phyloP scores from a whole-genome alignment of 2,113 vertebrate genomes.

The Manacus vitellinus region DNA sequence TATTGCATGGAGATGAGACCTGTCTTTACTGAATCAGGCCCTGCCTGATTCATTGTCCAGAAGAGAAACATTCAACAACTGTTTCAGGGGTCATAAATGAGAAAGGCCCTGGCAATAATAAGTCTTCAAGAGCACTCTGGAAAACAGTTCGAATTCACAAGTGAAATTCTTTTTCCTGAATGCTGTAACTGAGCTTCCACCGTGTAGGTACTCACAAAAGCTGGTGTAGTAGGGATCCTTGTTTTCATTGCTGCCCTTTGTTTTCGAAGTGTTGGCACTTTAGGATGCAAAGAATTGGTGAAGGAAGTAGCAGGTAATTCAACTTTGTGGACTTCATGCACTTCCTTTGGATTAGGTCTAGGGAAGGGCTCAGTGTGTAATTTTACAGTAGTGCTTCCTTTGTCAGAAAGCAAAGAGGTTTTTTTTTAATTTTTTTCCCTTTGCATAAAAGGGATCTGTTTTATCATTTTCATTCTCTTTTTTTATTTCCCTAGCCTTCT shows the following conservation, averaged over 20 bases:
- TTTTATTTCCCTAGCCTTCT: background rate
- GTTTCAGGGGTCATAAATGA: background rate
- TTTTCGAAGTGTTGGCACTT: background rate
- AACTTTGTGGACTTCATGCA: background rate
- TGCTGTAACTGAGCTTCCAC: background rate
- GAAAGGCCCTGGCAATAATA: background rate
- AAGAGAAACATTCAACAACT: background rate
- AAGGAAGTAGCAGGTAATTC: background rate
- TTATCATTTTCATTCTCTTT: background rate
- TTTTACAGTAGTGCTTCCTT: background rate
- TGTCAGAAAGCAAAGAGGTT: background rate
- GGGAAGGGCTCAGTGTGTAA: background rate
- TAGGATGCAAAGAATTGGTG: background rate
- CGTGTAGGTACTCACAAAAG: background rate
- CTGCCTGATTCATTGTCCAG: accelerated
- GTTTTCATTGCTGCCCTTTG: background rate
- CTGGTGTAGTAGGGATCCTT: background rate
- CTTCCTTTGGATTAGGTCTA: background rate
- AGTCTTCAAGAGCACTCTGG: background rate
- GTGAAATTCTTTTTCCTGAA: background rate
- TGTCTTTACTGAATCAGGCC: background rate
- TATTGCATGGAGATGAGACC: background rate
- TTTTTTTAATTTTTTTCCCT: background rate
- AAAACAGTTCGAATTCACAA: background rate
- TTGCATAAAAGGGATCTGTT: background rate